These are phyloP conservation scores for Hipparchia semele DNA, from an alignment of 2,888 invertebrate genomes.

Conservation along the genomic window DNA sequence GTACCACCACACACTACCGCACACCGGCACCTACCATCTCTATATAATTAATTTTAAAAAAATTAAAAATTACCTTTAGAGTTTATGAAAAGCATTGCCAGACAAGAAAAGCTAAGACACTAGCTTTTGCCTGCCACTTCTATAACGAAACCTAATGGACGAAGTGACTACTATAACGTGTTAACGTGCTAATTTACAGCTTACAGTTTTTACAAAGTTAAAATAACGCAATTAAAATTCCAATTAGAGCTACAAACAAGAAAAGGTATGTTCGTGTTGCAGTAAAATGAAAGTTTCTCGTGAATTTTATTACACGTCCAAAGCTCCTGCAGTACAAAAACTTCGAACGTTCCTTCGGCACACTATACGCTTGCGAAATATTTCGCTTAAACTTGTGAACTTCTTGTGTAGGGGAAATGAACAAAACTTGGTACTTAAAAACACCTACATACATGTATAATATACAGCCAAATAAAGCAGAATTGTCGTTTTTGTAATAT, in stretches of 20 bases:
- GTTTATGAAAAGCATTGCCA: too few relatives aligned
- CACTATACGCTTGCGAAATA: slow-evolving; percentile 6
- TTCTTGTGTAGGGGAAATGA: slow-evolving; percentile 4
- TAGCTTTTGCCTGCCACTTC: too few relatives aligned
- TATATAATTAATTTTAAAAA: too few relatives aligned
- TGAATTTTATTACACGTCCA: background rate
- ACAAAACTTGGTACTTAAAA: slow-evolving; percentile 6
- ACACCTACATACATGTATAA: background rate
- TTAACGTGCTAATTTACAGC: too few relatives aligned
- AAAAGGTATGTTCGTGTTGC: background rate
- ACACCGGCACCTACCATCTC: too few relatives aligned
- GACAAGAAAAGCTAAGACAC: too few relatives aligned
- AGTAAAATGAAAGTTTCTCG: background rate
- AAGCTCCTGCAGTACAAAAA: slow-evolving; percentile 3
- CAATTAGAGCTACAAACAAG: background rate
- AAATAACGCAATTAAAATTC: background rate
- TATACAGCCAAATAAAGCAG: background rate
- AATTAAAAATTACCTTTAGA: too few relatives aligned
- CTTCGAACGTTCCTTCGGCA: slow-evolving; percentile 4
- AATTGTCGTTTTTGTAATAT: too few relatives aligned
- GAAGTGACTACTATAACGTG: too few relatives aligned
- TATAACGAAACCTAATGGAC: too few relatives aligned
- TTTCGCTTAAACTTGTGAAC: slow-evolving; percentile 4
- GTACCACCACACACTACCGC: too few relatives aligned
- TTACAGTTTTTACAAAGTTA: too few relatives aligned